Conservation (phyloP, 2,888 invertebrate species). For the Synergus japonicus region DNA sequence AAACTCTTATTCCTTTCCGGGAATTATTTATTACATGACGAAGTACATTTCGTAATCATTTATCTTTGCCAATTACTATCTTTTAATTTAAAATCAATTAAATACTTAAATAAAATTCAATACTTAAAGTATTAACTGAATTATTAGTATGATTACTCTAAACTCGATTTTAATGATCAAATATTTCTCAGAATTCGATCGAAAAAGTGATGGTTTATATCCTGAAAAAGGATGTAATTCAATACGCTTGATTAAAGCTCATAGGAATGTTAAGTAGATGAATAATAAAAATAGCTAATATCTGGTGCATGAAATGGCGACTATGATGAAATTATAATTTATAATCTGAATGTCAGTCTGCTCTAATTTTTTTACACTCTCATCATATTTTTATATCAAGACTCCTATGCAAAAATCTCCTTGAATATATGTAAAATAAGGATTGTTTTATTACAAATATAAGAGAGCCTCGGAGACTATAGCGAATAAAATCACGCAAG, state of each 20-base stretch:
- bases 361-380: conserved; percentile 4
- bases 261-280: neutral
- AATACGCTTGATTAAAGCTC: neutral
- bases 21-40: conserved; percentile 21
- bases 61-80: conserved; percentile 14
- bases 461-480: conserved; percentile 18
- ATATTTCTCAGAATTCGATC: too few species aligned
- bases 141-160: too few species aligned
- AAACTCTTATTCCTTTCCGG: neutral
- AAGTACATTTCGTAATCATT: conserved; percentile 28
- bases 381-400: neutral
- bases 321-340: conserved; percentile 13
- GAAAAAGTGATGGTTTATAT: too few species aligned
- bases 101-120: too few species aligned
- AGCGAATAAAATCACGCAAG: conserved; percentile 36
- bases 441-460: conserved; percentile 20
- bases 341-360: conserved; percentile 25
- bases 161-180: too few species aligned
- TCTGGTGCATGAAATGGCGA: neutral
- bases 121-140: too few species aligned
- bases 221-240: neutral
- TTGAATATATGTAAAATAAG: conserved; percentile 10
- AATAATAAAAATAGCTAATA: neutral
- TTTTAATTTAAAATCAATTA: neutral
- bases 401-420: neutral